Evolutionary conservation across 2,888 invertebrate species (phyloP), one percentile per base, ranked within the genome.

Genomic region (Bimastos eiseni): DNA sequence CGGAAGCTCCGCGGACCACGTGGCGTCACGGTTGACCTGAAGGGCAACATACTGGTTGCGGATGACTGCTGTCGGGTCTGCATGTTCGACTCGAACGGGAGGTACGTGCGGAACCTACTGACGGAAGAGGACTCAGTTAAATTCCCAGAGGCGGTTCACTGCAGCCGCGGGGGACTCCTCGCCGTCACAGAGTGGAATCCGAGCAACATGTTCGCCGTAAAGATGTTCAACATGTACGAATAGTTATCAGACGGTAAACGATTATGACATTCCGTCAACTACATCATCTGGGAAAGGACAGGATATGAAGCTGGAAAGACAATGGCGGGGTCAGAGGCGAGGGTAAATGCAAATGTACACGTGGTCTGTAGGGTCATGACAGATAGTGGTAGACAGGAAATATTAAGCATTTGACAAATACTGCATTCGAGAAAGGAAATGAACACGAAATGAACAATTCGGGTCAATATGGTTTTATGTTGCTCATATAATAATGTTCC

Each of bases 41-140:
- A 98, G 95, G 99, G 99, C 83, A 99, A 98, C 96, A 98, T 99
- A 94, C 97, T 98, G 93, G 98, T 99, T n/a, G 99, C 98, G 33
- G 99, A 99, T 88, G 92, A 93, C 90, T 90, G 88, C 86, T 90
- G 91, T 55, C 44, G 92, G 37, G 92, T 93, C 83, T 91, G 91
- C 41, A 91, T 93, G 92, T 93, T 92, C 90, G 92, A 92, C 90
- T 36, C 84, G 21, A 55, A 49, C 30, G 92, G 92, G 19, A 84
- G 86, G 36, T 92, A 88, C 90, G 83, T 92, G 37, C 37, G 92
- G 21, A 92, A 92, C 83, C 38, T 92, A 0, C 89, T 92, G 83
- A 92, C 92, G 2, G 92, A 92, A 38, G 92, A 92, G 44, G 92
- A 92, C 84, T 33, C 83, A 15, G 92, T 92, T 34, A 91, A 90